Evolutionary conservation across 2,888 invertebrate genomes (phyloP), one percentile per base, ranked within the genome.

Genomic region (Mylabris sibirica): DNA sequence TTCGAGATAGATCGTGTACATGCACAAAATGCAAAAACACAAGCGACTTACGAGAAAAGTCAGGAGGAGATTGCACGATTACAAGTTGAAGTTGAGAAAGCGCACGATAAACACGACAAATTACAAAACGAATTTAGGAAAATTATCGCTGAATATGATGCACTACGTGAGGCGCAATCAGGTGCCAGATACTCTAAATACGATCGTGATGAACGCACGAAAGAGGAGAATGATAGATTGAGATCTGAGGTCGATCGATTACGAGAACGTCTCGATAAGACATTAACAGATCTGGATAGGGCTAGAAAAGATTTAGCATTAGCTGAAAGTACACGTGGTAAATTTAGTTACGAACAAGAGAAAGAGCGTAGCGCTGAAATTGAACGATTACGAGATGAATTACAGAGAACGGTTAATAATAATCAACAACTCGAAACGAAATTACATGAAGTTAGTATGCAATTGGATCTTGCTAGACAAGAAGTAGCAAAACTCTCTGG

Each of bases 61-160:
- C 95, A 96, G 83, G 96, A 97, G 82, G 97, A 97, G 85, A 90
- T 94, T 77, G 92, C 94, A 0, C 88, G 95, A 78, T 90, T 95
- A 78, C 94, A 95, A 81, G 88, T 95, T 64, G 96, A 96, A 85
- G 88, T 94, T 59, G 96, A 96, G 82, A 96, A 96, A 84, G 92
- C 95, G 88, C 94, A 94, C 79, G 96, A 96, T 80, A 95, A 96
- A 78, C 93, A 95, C 80, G 96, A 96, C 76, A 93, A 95, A 82
- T 90, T 91, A 67, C 93, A 95, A 76, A 88, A 90, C 12, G 96
- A 96, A 79, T 87, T 95, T 73, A 88, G 95, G 74, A 92, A 94
- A 82, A 90, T 94, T 11, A 94, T 95, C 80, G 89, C 89, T 0
- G 94, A 94, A 77, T 87, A 92, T 65, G 94, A 94, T 79, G 92